A percentile compares a stretch with the other conserved stretches of the same genome.
These are phyloP conservation scores for Esox masquinongy DNA, from an alignment of 2,797 vertebrate species.

Conservation along the genomic window DNA sequence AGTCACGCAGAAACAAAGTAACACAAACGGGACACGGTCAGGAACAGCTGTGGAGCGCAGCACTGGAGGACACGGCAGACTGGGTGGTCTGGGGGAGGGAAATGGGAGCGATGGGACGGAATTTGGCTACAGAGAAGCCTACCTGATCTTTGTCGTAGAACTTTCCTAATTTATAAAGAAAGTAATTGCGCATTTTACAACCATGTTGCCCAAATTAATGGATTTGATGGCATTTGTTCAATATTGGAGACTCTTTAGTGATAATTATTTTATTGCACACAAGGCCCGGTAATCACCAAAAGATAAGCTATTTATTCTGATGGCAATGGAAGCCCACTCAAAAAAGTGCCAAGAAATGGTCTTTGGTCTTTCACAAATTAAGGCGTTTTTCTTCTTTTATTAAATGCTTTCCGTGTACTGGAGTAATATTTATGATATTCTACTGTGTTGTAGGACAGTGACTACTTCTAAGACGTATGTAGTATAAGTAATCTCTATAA, in stretches of 20 bases:
- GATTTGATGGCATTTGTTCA: conserved; percentile 24
- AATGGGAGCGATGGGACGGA: conserved; percentile 38
- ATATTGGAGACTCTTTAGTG: conserved; percentile 8
- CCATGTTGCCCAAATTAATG: background rate
- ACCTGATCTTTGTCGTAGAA: background rate
- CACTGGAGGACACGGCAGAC: conserved; percentile 49
- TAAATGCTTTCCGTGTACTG: background rate
- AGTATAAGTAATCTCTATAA: too few species aligned
- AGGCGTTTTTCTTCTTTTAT: background rate
- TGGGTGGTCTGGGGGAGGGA: conserved; percentile 67
- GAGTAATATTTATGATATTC: background rate
- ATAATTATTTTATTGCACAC: background rate
- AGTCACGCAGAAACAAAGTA: conserved; percentile 79
- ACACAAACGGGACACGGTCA: conserved; percentile 76
- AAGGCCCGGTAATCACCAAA: too few species aligned
- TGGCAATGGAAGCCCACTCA: too few species aligned
- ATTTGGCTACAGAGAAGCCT: conserved; percentile 7
- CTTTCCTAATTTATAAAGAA: conserved; percentile 5
- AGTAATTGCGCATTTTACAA: background rate
- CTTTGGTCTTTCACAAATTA: too few species aligned
- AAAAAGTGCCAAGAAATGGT: too few species aligned
- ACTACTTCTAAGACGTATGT: background rate
- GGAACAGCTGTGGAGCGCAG: conserved; percentile 78
- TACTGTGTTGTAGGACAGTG: background rate
- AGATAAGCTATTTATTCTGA: too few species aligned